Evolutionary conservation across 2,113 vertebrate species (phyloP).

Genomic region (Microtus ochrogaster): DNA sequence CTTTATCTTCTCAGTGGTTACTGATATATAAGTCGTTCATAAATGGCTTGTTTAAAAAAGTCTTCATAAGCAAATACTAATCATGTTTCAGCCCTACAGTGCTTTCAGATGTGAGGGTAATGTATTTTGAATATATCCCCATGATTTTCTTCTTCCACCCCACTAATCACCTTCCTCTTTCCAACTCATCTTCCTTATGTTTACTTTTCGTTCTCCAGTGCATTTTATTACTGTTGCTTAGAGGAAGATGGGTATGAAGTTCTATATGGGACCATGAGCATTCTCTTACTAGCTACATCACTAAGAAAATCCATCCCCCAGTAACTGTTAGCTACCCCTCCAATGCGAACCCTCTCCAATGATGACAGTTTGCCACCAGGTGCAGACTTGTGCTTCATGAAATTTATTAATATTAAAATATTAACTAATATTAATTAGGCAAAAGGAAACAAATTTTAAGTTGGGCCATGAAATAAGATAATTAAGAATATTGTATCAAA

Average conservation of each 20-base stretch:
- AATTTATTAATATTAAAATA: neutral
- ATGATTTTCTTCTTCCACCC: neutral
- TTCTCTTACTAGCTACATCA: neutral
- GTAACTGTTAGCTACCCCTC: neutral
- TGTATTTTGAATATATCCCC: neutral
- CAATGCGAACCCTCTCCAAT: neutral
- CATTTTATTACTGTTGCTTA: neutral
- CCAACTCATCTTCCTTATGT: neutral
- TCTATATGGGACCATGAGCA: neutral
- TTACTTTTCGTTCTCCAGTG: too few species aligned
- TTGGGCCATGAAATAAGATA: neutral
- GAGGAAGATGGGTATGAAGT: too few species aligned
- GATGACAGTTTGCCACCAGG: neutral
- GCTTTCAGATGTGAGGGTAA: neutral
- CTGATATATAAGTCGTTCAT: neutral
- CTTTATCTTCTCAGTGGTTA: neutral
- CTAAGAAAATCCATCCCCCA: neutral
- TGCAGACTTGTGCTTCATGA: neutral
- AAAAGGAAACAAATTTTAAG: neutral
- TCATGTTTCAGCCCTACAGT: neutral
- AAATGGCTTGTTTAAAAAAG: neutral
- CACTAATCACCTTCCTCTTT: neutral
- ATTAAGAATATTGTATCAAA: neutral
- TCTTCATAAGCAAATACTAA: neutral
- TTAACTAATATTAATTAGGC: neutral